phyloP scores from a whole-genome alignment of 2,888 invertebrate species.

The Drosophila limbata region DNA sequence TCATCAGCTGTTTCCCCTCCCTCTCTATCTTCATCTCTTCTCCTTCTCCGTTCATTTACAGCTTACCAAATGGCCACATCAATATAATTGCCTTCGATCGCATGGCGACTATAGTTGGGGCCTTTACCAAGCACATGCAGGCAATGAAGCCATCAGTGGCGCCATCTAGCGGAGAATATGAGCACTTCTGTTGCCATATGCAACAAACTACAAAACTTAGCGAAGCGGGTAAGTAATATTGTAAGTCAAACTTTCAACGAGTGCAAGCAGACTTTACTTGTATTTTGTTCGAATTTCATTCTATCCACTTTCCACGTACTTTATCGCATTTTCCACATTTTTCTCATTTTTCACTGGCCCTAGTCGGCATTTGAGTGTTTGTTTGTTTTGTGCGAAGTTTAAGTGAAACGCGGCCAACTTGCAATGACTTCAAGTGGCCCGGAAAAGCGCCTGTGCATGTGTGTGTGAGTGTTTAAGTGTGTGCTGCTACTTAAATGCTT shows the following conservation, averaged over 20 bases:
- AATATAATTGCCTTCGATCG: slow-evolving; percentile 88
- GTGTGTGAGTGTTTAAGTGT: slow-evolving; percentile 9
- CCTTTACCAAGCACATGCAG: slow-evolving; percentile 85
- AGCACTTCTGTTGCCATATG: slow-evolving; percentile 84
- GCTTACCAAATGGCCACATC: slow-evolving; percentile 93
- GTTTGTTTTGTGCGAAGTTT: slow-evolving; percentile 66
- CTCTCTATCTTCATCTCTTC: background rate
- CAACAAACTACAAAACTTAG: slow-evolving; percentile 83
- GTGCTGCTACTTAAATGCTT: slow-evolving; percentile 49
- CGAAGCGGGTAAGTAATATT: slow-evolving; percentile 84
- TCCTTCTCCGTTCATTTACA: slow-evolving; percentile 74
- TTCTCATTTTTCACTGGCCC: slow-evolving; percentile 57
- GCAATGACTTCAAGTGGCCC: slow-evolving; percentile 55
- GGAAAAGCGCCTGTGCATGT: slow-evolving; percentile 42
- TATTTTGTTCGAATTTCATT: slow-evolving; percentile 24
- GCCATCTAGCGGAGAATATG: slow-evolving; percentile 82
- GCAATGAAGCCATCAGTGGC: slow-evolving; percentile 79
- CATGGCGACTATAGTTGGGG: slow-evolving; percentile 85
- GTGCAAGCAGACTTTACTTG: slow-evolving; percentile 21
- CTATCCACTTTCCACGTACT: slow-evolving; percentile 46
- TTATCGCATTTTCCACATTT: slow-evolving; percentile 69
- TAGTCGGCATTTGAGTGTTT: slow-evolving; percentile 46
- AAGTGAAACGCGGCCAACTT: slow-evolving; percentile 61
- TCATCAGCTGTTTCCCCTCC: slow-evolving; percentile 1
- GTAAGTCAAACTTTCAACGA: slow-evolving; percentile 46